phyloP scores from a whole-genome alignment of 2,888 invertebrate species.

The Chymomyza caudatula region DNA sequence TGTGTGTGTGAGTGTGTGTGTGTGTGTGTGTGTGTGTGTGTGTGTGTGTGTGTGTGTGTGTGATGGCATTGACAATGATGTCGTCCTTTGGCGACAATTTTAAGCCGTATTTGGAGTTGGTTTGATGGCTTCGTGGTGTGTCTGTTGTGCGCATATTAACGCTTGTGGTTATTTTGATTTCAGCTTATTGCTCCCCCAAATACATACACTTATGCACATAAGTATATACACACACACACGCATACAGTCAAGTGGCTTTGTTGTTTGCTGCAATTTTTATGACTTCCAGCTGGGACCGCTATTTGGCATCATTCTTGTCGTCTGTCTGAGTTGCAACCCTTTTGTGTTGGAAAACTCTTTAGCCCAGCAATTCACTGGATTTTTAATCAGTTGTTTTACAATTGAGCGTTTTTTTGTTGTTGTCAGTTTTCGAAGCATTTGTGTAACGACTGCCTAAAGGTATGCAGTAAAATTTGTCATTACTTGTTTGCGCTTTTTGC shows the following conservation, averaged over 20 bases:
- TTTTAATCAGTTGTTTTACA: slow-evolving; percentile 7
- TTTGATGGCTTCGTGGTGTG: not conserved
- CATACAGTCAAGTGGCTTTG: slow-evolving; percentile 27
- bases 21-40: not conserved
- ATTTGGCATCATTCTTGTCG: not conserved
- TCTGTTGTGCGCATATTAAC: slow-evolving; percentile 28
- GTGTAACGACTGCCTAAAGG: too few species aligned
- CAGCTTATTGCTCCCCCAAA: slow-evolving; percentile 27
- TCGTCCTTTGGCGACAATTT: not conserved
- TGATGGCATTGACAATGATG: not conserved
- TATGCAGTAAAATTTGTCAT: too few species aligned
- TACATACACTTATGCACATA: slow-evolving; percentile 1
- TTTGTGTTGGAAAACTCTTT: not conserved
- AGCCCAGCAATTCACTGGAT: not conserved
- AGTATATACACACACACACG: slow-evolving; percentile 3
- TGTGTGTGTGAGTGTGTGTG: too few species aligned
- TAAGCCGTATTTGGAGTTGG: not conserved
- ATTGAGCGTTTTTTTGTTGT: slow-evolving; percentile 15
- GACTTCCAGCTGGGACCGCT: slow-evolving; percentile 33
- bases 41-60: too few species aligned
- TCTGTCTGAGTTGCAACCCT: slow-evolving; percentile 37
- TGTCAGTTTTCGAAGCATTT: too few species aligned
- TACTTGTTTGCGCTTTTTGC: too few species aligned
- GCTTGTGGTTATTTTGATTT: slow-evolving; percentile 51
- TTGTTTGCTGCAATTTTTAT: slow-evolving; percentile 40